A percentile compares a stretch with the other conserved stretches of the same genome.
Evolutionary conservation across 2,113 vertebrate genomes (phyloP).

Genomic region (chimpanzee (Pan troglodytes)): DNA sequence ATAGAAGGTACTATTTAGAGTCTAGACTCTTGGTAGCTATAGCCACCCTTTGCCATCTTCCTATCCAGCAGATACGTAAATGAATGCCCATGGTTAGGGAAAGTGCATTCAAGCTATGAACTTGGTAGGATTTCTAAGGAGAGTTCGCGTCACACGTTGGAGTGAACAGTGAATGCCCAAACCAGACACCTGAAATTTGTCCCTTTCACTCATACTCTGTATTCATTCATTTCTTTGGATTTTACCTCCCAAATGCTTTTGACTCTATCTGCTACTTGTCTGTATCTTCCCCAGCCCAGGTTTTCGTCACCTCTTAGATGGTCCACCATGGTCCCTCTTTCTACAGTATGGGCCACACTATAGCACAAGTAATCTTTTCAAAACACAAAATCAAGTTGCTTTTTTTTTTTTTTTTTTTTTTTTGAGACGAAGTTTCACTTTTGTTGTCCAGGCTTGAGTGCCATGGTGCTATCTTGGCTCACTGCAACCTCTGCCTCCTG

Average conservation of each 20-base stretch:
- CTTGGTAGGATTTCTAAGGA: background rate
- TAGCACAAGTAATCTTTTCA: background rate
- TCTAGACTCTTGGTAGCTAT: background rate
- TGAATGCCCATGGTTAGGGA: background rate
- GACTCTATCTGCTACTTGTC: background rate
- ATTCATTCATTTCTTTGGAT: background rate
- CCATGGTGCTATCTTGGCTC: too few species aligned
- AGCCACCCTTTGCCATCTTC: background rate
- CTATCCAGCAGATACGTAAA: background rate
- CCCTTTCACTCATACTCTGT: background rate
- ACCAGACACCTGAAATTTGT: background rate
- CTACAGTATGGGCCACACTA: background rate
- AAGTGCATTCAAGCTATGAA: background rate
- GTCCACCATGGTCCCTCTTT: background rate
- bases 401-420: too few species aligned
- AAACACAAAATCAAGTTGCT: background rate
- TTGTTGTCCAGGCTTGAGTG: too few species aligned
- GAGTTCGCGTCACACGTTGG: background rate
- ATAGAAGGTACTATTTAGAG: background rate
- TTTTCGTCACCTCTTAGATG: background rate
- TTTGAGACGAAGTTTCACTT: too few species aligned
- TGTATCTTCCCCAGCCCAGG: background rate
- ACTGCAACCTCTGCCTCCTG: too few species aligned
- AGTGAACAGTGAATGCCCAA: background rate
- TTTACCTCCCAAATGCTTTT: background rate